Evolutionary conservation across 2,888 invertebrate species (phyloP).

Genomic region (Ormyrus thymus): DNA sequence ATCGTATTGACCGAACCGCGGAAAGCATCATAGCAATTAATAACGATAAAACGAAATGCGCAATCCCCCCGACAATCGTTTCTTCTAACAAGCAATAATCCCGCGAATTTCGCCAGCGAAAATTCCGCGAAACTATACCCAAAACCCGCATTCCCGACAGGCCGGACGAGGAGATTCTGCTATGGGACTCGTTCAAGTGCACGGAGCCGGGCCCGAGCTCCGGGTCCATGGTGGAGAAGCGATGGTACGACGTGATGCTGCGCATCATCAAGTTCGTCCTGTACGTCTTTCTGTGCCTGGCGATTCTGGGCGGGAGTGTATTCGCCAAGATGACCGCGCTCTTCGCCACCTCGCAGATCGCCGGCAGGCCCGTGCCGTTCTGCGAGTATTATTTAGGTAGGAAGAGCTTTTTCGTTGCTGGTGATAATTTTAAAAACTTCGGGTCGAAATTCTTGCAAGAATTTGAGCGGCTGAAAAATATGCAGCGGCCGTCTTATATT

Average conservation of each 20-base stretch:
- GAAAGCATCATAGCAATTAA: slow-evolving; percentile 4
- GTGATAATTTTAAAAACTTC: too few species aligned
- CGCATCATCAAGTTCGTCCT: slow-evolving; percentile 82
- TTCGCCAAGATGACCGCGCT: slow-evolving; percentile 84
- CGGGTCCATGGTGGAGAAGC: slow-evolving; percentile 81
- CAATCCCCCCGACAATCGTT: too few species aligned
- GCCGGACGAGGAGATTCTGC: slow-evolving; percentile 75
- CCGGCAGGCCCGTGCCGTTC: slow-evolving; percentile 77
- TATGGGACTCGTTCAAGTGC: slow-evolving; percentile 89
- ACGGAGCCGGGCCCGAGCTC: slow-evolving; percentile 82
- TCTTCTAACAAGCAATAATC: too few species aligned
- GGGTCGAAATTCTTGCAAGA: too few species aligned
- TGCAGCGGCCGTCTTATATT: too few species aligned
- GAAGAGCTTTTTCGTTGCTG: background rate
- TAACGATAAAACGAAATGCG: background rate
- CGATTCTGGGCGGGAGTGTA: slow-evolving; percentile 82
- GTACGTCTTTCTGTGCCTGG: slow-evolving; percentile 81
- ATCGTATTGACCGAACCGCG: background rate
- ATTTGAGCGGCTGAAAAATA: too few species aligned
- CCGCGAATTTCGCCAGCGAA: too few species aligned
- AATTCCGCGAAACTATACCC: too few species aligned
- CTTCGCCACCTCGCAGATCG: slow-evolving; percentile 84
- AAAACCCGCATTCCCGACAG: slow-evolving; percentile 52
- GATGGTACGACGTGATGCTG: slow-evolving; percentile 80
- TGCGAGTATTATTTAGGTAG: slow-evolving; percentile 78